These are phyloP conservation scores for Cynocephalus volans DNA, from an alignment of 2,113 vertebrate species.

Conservation along the genomic window DNA sequence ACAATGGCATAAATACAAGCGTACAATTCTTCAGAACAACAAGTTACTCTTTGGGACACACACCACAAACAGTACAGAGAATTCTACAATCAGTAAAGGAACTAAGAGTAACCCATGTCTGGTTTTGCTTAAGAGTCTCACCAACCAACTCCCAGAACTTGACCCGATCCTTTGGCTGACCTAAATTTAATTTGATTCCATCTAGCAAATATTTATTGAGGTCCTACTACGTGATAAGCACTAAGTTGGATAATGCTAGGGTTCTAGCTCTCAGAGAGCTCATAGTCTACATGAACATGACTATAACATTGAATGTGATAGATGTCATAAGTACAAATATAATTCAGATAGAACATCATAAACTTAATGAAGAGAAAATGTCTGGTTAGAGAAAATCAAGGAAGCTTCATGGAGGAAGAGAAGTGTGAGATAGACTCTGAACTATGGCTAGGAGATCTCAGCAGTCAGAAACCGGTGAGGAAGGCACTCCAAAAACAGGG, in stretches of 20 bases:
- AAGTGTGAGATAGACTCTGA: background rate
- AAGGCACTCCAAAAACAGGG: background rate
- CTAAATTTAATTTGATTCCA: background rate
- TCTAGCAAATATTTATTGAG: background rate
- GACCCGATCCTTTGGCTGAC: background rate
- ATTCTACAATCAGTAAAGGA: slow-evolving; percentile 35
- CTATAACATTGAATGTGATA: background rate
- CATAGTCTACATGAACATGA: background rate
- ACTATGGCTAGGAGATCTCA: background rate
- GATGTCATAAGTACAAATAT: background rate
- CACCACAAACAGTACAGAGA: slow-evolving; percentile 60
- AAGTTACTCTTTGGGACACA: slow-evolving; percentile 20
- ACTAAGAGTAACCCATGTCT: background rate
- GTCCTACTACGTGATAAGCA: background rate
- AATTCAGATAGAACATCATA: background rate
- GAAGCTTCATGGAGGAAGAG: background rate
- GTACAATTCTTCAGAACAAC: slow-evolving; percentile 60
- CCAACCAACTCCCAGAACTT: background rate
- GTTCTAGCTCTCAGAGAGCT: background rate
- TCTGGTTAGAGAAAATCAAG: background rate
- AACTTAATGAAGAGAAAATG: background rate
- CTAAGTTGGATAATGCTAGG: background rate
- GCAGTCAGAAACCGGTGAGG: background rate
- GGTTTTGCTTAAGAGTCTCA: background rate
- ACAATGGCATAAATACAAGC: slow-evolving; percentile 49